A percentile compares a stretch with the other conserved stretches of the same genome.
phyloP scores from a whole-genome alignment of 1,140 invertebrate genomes.

The Drosophila repletoides region DNA sequence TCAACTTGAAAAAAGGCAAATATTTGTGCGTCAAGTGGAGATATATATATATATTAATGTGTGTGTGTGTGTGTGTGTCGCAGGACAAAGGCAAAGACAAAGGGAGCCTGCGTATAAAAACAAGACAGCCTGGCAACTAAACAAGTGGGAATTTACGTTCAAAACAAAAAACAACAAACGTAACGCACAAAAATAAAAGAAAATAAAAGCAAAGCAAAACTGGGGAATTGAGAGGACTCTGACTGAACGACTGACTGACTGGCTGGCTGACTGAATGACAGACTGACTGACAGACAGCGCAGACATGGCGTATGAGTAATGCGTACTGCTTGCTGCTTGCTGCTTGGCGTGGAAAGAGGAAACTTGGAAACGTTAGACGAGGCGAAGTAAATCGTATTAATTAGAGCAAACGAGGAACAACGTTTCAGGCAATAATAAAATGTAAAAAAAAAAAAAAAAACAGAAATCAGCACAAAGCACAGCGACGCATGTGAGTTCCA shows the following conservation, averaged over 20 bases:
- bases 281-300: slow-evolving; percentile 12
- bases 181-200: slow-evolving; percentile 27
- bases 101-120: slow-evolving; percentile 46
- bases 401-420: slow-evolving; percentile 66
- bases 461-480: slow-evolving; percentile 52
- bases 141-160: slow-evolving; percentile 77
- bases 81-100: slow-evolving; percentile 49
- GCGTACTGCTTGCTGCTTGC: no score
- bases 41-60: slow-evolving; percentile 4
- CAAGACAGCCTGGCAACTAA: slow-evolving; percentile 58
- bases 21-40: slow-evolving; percentile 60
- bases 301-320: slow-evolving; percentile 62
- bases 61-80: slow-evolving; percentile 33
- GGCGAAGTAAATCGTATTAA: slow-evolving; percentile 54
- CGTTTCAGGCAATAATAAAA: slow-evolving; percentile 61
- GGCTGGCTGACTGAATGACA: slow-evolving; percentile 35
- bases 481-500: neutral
- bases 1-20: slow-evolving; percentile 79
- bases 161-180: slow-evolving; percentile 70
- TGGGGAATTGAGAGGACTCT: slow-evolving; percentile 31
- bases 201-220: slow-evolving; percentile 15
- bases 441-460: slow-evolving; percentile 57
- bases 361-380: slow-evolving; percentile 4
- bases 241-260: slow-evolving; percentile 36
- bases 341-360: neutral